A percentile compares a stretch with the other conserved stretches of the same genome.
Conservation (phyloP, 2,797 vertebrate genomes). For the Heteromormyrus szaboi region DNA sequence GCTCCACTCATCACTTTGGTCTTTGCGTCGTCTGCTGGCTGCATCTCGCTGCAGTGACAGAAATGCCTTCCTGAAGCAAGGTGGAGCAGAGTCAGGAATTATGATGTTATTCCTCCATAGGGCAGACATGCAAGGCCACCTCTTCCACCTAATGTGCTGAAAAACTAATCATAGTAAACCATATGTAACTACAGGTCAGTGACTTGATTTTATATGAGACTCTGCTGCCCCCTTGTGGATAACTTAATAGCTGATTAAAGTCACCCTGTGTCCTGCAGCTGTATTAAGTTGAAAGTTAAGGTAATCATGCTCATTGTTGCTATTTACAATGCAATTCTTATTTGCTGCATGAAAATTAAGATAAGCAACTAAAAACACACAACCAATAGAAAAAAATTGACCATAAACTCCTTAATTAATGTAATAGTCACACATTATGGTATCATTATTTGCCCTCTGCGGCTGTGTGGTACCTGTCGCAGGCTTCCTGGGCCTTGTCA, state of each 20-base stretch:
- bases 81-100: conserved; percentile 54
- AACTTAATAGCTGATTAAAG: conserved; percentile 14
- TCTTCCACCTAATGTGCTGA: conserved; percentile 70
- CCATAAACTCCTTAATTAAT: not conserved
- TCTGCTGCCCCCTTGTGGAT: conserved; percentile 57
- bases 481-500: conserved; percentile 62
- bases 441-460: not conserved
- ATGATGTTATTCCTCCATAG: conserved; percentile 49
- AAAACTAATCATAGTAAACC: conserved; percentile 45
- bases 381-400: not conserved
- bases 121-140: conserved; percentile 64
- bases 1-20: conserved; percentile 61
- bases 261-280: not conserved
- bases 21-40: conserved; percentile 53
- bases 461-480: conserved; percentile 54
- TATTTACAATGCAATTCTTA: not conserved
- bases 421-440: not conserved
- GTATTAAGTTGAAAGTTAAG: not conserved
- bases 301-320: not conserved
- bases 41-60: conserved; percentile 56
- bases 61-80: conserved; percentile 61
- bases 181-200: not conserved
- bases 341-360: not conserved
- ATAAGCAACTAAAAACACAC: not conserved
- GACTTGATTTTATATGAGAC: not conserved